These are phyloP conservation scores for Poeciliopsis prolifica DNA, from an alignment of 2,113 vertebrate species.

Conservation along the genomic window DNA sequence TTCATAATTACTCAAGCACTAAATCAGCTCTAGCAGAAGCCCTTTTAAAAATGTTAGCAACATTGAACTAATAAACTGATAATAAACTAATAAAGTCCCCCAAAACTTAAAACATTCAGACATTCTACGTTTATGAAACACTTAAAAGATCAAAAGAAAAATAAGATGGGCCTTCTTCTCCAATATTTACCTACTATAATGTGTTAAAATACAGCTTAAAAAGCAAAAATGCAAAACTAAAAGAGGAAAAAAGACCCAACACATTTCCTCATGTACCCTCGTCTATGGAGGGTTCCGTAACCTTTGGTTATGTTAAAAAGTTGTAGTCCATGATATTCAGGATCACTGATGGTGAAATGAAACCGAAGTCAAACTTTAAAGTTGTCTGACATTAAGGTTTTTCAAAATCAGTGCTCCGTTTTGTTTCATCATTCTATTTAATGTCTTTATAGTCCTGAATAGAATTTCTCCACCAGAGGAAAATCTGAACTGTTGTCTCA, in stretches of 20 bases:
- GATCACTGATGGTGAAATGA: background rate
- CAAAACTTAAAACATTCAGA: background rate
- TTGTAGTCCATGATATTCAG: background rate
- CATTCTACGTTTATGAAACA: background rate
- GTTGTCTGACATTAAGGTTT: background rate
- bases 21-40: background rate
- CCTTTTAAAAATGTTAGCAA: background rate
- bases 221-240: background rate
- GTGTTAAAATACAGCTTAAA: background rate
- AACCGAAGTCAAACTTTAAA: background rate
- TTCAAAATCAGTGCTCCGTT: background rate
- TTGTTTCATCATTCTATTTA: background rate
- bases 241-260: background rate
- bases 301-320: background rate
- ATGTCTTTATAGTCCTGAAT: background rate
- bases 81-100: too few species aligned
- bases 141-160: background rate
- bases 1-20: background rate
- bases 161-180: background rate
- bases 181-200: background rate
- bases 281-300: background rate
- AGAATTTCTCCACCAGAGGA: background rate
- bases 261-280: background rate
- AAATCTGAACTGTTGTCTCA: background rate
- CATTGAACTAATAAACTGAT: background rate